Evolutionary conservation across 2,797 vertebrate genomes (phyloP), one percentile per base, ranked within the genome.

Genomic region (Alcedo atthis): DNA sequence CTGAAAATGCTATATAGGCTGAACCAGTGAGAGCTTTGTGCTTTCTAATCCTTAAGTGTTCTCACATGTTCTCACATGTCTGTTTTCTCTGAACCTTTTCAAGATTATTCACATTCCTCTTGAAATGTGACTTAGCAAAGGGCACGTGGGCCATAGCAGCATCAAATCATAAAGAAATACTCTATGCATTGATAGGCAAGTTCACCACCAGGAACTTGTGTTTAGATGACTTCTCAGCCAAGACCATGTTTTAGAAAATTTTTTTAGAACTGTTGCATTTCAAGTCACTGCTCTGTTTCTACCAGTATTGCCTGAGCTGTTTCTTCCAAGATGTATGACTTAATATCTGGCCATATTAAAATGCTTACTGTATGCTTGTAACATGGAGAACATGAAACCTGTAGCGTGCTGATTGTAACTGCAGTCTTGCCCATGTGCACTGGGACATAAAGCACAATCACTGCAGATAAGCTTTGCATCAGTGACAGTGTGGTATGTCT

Each of bases 11-110:
- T 63, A 3, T 32, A 4, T 32, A 0, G 49, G 17, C 57, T 89
- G 68, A 88, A 26, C 42, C 28, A 26, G 32, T 40, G 62, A 59
- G 64, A 92, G 35, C 45, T 87, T 84, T 79, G 74, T 82, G 53
- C 59, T 74, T 79, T 77, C 63, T 84, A 78, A 84, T 78, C 37
- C 68, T 68, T 70, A 71, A 57, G 59, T 54, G 30, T 64, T 90
- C 59, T 90, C 80, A 79, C 11, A 0, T 53, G 30, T 67, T 90
- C 58, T 89, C 81, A 80, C 12, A 0, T 84, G 61, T 70, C 61
- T 77, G 20, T 69, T 74, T 80, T 85, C n/a, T 58, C 43, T 81
- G 51, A 55, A 75, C 20, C 40, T 68, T 53, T 57, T 85, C 51
- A 71, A 82, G 25, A 66, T 93, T 55, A 30, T 62, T 90, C 43